Conservation (phyloP, 2,113 vertebrate genomes). For the Hippolais icterina region DNA sequence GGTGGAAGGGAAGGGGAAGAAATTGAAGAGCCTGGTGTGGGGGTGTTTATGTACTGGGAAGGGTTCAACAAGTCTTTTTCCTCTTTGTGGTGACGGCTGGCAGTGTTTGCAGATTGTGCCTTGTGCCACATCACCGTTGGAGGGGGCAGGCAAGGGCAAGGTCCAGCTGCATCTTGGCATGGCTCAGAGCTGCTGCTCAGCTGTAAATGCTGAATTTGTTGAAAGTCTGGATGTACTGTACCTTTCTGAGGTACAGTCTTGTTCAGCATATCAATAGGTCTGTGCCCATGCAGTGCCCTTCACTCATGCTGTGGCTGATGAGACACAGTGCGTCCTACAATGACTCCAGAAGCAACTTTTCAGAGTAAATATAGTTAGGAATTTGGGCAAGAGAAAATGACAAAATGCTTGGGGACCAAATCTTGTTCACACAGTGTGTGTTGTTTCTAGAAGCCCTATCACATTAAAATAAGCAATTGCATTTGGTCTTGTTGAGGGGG, state of each 20-base stretch:
- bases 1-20: background rate
- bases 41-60: background rate
- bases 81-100: background rate
- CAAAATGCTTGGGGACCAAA: background rate
- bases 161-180: background rate
- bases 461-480: background rate
- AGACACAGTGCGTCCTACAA: background rate
- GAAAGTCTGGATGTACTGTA: background rate
- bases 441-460: background rate
- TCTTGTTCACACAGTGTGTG: background rate
- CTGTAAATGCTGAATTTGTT: background rate
- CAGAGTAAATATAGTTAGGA: background rate
- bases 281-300: background rate
- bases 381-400: background rate
- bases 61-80: background rate
- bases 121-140: rapidly evolving
- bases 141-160: background rate
- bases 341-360: background rate
- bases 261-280: rapidly evolving
- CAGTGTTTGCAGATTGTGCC: background rate
- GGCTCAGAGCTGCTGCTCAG: background rate
- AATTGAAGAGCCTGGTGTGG: background rate
- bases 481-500: rapidly evolving
- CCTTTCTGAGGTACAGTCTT: background rate
- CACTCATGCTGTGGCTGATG: background rate